Evolutionary conservation across 2,113 vertebrate genomes (phyloP).

Genomic region (Varanus salvator): DNA sequence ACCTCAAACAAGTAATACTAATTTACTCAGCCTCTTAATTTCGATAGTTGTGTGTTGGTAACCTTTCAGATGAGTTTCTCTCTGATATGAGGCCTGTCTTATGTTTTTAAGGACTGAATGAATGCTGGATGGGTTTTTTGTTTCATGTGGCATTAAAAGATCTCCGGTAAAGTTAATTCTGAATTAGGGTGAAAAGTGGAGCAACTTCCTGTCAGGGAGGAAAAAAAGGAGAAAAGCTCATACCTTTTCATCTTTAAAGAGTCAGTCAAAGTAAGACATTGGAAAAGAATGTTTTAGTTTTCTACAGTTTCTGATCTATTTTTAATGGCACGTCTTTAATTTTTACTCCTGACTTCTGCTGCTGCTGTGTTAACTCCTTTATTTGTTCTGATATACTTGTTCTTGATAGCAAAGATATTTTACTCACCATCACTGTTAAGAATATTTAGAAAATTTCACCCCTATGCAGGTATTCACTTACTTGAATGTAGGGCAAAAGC

Average conservation of each 20-base stretch:
- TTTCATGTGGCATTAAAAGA: slow-evolving; percentile 16
- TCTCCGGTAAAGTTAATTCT: not conserved
- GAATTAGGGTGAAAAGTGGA: not conserved
- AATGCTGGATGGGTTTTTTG: not conserved
- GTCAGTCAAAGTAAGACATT: not conserved
- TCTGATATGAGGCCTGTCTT: slow-evolving; percentile 1
- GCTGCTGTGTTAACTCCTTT: not conserved
- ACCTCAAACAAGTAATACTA: not conserved
- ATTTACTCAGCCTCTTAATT: slow-evolving; percentile 11
- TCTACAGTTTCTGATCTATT: not conserved
- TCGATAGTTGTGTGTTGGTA: not conserved
- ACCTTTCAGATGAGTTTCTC: slow-evolving; percentile 1
- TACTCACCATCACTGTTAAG: not conserved
- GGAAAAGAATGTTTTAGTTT: not conserved
- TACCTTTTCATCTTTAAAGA: slow-evolving; percentile 3
- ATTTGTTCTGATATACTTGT: not conserved
- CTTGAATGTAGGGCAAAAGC: too few species aligned
- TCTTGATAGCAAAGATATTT: not conserved
- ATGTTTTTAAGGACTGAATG: slow-evolving; percentile 2
- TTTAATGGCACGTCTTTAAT: not conserved
- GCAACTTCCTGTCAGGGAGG: not conserved
- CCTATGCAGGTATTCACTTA: not conserved
- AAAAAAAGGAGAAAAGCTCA: not conserved
- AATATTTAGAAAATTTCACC: not conserved
- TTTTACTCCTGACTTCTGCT: not conserved